A percentile compares a stretch with the other conserved stretches of the same genome.
phyloP scores from a whole-genome alignment of 2,888 invertebrate species.

The Eretmocerus hayati region DNA sequence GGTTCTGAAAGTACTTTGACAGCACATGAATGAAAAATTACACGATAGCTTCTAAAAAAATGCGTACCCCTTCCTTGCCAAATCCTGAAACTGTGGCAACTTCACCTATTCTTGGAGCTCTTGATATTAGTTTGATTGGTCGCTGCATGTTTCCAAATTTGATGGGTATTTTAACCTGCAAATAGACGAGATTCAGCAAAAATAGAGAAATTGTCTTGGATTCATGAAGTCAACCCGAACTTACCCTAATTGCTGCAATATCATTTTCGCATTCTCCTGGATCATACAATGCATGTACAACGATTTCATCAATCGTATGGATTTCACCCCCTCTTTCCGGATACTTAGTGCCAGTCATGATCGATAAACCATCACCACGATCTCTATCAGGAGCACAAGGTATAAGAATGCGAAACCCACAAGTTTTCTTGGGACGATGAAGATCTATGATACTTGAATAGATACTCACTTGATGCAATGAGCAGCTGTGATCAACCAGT shows the following conservation, averaged over 20 bases:
- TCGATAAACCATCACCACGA: too few relatives aligned
- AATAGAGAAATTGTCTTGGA: too few relatives aligned
- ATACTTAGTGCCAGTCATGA: background rate
- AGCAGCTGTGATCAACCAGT: constrained; percentile 9
- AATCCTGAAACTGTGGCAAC: constrained; percentile 11
- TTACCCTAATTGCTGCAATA: constrained; percentile 4
- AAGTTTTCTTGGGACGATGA: too few relatives aligned
- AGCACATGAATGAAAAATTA: too few relatives aligned
- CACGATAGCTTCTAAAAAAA: too few relatives aligned
- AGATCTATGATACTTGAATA: too few relatives aligned
- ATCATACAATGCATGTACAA: background rate
- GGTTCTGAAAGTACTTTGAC: too few relatives aligned
- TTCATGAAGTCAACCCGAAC: background rate
- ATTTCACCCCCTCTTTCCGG: background rate
- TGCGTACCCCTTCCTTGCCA: constrained; percentile 2
- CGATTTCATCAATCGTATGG: background rate
- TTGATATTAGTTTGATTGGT: constrained; percentile 1
- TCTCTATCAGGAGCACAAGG: too few relatives aligned
- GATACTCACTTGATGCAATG: constrained; percentile 9
- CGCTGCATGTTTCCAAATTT: constrained; percentile 1
- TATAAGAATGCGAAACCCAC: too few relatives aligned
- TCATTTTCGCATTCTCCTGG: background rate
- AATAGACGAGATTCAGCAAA: too few relatives aligned
- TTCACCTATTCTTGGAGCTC: background rate
- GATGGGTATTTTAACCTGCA: constrained; percentile 1